These are phyloP conservation scores for Gonatopus flavifemur DNA, from an alignment of 1,140 invertebrate genomes.

Conservation along the genomic window DNA sequence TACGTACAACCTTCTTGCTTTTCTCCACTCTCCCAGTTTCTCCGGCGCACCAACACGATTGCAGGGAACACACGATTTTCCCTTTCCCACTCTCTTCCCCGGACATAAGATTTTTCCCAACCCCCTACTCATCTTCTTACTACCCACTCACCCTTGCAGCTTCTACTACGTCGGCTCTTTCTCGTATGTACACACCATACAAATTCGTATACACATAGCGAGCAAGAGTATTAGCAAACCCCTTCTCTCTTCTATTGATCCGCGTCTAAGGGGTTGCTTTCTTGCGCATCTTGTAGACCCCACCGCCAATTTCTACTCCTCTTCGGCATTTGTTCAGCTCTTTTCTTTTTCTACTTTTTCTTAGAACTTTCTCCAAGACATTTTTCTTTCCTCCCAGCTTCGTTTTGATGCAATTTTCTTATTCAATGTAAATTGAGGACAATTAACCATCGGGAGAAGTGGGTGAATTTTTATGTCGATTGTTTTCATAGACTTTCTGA, in stretches of 20 bases:
- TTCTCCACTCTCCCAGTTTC: conserved; percentile 15
- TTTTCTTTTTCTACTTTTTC: background rate
- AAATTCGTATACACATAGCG: too few relatives aligned
- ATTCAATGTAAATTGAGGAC: too few relatives aligned
- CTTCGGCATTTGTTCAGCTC: conserved; percentile 21
- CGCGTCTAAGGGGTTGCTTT: conserved; percentile 47
- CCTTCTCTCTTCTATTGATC: conserved; percentile 50
- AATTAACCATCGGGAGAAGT: too few relatives aligned
- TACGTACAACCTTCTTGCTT: conserved; percentile 25
- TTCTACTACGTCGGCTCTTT: too few relatives aligned
- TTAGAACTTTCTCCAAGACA: background rate
- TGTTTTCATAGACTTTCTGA: too few relatives aligned
- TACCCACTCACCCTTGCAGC: too few relatives aligned
- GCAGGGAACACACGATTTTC: too few relatives aligned
- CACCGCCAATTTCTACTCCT: conserved; percentile 13
- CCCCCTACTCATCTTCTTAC: too few relatives aligned
- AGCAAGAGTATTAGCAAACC: conserved; percentile 25
- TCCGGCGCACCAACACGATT: too few relatives aligned
- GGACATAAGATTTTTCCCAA: conserved; percentile 17
- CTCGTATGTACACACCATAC: too few relatives aligned
- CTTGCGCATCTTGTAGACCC: conserved; percentile 36
- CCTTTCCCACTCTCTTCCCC: background rate
- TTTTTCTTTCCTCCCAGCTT: background rate
- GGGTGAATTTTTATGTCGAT: too few relatives aligned
- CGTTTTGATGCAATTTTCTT: background rate